phyloP scores from a whole-genome alignment of 2,888 invertebrate species.

The Chorisops tibialis region DNA sequence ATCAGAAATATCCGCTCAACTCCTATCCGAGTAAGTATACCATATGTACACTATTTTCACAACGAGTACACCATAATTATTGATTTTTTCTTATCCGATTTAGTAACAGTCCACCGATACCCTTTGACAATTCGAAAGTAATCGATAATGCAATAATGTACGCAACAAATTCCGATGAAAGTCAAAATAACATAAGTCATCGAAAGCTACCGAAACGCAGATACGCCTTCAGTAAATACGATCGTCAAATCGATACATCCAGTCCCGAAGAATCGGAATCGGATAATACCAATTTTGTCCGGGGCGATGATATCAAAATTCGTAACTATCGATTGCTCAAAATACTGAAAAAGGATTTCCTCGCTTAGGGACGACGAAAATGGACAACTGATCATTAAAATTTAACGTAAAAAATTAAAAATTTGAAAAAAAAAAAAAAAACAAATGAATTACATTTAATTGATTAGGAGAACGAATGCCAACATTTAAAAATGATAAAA shows the following conservation, averaged over 20 bases:
- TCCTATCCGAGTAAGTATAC: conserved; percentile 11
- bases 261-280: conserved; percentile 8
- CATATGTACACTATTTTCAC: neutral
- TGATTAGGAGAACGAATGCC: neutral
- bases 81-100: neutral
- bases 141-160: neutral
- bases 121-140: neutral
- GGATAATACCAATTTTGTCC: neutral
- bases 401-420: too few relatives aligned
- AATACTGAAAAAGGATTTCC: conserved; percentile 3
- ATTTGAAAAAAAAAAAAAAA: too few relatives aligned
- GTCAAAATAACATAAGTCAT: neutral
- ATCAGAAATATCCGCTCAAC: neutral
- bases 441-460: neutral
- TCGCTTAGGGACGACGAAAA: neutral
- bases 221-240: neutral
- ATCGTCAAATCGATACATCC: neutral
- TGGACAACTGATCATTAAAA: neutral
- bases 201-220: neutral
- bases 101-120: neutral
- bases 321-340: conserved; percentile 11
- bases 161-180: conserved; percentile 2
- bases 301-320: conserved; percentile 6
- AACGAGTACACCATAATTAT: neutral
- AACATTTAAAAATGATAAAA: neutral